Evolutionary conservation across 2,113 vertebrate genomes (phyloP).

Genomic region (Propithecus coquereli): DNA sequence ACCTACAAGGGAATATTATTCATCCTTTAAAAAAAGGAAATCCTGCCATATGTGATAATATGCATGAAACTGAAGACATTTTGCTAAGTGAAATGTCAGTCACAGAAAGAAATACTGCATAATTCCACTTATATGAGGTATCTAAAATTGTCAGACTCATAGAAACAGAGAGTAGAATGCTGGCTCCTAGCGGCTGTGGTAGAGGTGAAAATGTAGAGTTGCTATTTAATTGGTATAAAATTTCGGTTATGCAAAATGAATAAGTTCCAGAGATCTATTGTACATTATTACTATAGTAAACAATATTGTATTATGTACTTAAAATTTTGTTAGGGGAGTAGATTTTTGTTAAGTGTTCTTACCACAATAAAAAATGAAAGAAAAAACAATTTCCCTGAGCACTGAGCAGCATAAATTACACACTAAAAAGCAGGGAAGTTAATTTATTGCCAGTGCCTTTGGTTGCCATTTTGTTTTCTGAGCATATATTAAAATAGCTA

Average conservation of each 20-base stretch:
- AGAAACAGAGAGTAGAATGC: too few species aligned
- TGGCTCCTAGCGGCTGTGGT: too few species aligned
- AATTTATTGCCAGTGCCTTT: background rate
- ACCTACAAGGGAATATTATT: background rate
- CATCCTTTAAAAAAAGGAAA: background rate
- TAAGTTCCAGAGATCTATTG: too few species aligned
- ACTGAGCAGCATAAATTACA: background rate
- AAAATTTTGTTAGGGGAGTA: background rate
- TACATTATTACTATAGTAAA: too few species aligned
- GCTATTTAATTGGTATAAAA: too few species aligned
- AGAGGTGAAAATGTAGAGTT: too few species aligned
- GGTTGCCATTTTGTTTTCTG: background rate
- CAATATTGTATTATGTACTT: too few species aligned
- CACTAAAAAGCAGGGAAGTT: background rate
- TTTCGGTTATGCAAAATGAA: too few species aligned
- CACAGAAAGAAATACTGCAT: background rate
- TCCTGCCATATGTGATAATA: background rate
- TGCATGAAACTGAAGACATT: background rate
- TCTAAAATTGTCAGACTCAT: background rate
- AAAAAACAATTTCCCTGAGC: background rate
- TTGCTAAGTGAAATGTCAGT: background rate
- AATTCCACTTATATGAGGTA: background rate
- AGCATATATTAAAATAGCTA: background rate
- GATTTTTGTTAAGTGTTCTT: background rate
- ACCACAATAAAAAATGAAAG: background rate